These are phyloP conservation scores for Monoplex corrugatus DNA, from an alignment of 2,888 invertebrate species.

Conservation along the genomic window DNA sequence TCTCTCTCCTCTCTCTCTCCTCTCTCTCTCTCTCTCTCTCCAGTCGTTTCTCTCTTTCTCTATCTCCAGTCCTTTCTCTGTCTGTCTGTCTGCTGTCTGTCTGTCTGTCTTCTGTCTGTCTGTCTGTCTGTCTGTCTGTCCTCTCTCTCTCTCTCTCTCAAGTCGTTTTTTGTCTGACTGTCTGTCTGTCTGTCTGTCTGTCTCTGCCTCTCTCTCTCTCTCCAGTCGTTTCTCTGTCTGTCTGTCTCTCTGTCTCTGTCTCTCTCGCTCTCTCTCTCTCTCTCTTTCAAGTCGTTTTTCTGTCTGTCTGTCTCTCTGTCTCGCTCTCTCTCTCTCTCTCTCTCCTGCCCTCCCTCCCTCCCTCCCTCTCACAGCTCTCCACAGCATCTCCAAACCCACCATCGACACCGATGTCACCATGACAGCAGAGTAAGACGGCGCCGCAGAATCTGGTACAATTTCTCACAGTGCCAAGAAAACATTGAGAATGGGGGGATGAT, in stretches of 20 bases:
- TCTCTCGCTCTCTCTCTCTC: neutral
- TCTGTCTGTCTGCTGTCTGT: slow-evolving; percentile 12
- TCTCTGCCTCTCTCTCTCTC: slow-evolving; percentile 1
- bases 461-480: too few species aligned
- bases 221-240: neutral
- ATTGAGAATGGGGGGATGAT: too few species aligned
- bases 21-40: neutral
- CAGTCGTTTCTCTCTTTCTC: too few species aligned
- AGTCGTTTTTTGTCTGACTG: neutral
- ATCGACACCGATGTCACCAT: too few species aligned
- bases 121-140: neutral
- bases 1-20: neutral
- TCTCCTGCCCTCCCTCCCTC: slow-evolving; percentile 16
- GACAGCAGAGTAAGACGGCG: too few species aligned
- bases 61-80: neutral
- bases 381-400: too few species aligned
- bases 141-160: neutral
- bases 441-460: too few species aligned
- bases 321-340: neutral
- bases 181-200: neutral
- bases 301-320: neutral
- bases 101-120: neutral
- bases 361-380: neutral
- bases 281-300: neutral
- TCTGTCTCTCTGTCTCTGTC: neutral